Evolutionary conservation across 2,888 invertebrate species (phyloP).

Genomic region (Trichopoda pennipes): DNA sequence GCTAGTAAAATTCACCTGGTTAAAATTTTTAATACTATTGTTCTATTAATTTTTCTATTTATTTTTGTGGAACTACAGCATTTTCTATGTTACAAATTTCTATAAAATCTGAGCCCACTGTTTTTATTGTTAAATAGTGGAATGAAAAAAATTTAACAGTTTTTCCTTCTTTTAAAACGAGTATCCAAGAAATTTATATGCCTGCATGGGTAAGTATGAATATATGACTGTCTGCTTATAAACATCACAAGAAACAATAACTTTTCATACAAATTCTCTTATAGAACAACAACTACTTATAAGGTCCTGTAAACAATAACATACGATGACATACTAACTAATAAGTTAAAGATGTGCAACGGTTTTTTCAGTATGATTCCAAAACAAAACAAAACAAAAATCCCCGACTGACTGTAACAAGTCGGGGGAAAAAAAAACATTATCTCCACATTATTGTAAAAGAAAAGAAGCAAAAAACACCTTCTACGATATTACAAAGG

Average conservation of each 20-base stretch:
- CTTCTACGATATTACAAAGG: no score
- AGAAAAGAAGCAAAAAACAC: neutral
- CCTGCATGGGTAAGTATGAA: no score
- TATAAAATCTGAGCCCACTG: conserved; percentile 2
- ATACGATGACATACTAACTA: conserved; percentile 54
- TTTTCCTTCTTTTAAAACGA: neutral
- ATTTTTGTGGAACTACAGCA: no score
- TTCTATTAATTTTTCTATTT: no score
- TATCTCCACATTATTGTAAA: neutral
- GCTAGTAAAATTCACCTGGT: no score
- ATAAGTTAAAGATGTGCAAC: conserved; percentile 62
- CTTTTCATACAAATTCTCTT: conserved; percentile 41
- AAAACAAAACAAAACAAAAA: neutral
- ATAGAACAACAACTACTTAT: conserved; percentile 30
- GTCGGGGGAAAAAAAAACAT: conserved; percentile 31
- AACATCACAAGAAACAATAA: conserved; percentile 52
- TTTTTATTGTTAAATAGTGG: neutral
- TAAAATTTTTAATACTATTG: no score
- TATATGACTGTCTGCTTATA: neutral
- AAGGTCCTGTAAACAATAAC: conserved; percentile 7
- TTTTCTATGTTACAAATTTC: no score
- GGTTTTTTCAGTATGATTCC: conserved; percentile 34
- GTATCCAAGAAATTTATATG: conserved; percentile 33
- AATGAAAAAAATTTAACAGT: conserved; percentile 10
- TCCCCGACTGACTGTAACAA: neutral